These are phyloP conservation scores for Hestina assimilis DNA, from an alignment of 1,140 invertebrate species.

Conservation along the genomic window DNA sequence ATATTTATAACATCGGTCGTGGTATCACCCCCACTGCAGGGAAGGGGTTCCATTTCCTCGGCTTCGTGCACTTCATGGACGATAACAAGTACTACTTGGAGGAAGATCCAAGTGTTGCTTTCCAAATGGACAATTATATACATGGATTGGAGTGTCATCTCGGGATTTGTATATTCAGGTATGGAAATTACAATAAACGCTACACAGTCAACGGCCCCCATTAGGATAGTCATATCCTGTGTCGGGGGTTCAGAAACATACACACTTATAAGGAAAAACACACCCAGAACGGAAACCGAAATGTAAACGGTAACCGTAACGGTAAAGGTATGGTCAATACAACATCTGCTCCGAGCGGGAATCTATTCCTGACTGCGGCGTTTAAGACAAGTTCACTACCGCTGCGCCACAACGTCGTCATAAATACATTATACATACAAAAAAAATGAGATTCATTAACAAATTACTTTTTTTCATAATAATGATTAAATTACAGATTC, in stretches of 20 bases:
- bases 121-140: conserved; percentile 64
- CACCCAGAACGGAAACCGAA: too few species aligned
- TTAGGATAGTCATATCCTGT: too few species aligned
- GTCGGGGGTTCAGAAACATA: too few species aligned
- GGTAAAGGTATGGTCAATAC: too few species aligned
- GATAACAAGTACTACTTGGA: conserved; percentile 60
- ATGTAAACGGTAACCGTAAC: too few species aligned
- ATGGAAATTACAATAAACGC: background rate
- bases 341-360: too few species aligned
- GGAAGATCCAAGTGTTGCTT: conserved; percentile 56
- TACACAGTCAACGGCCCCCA: too few species aligned
- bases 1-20: conserved; percentile 64
- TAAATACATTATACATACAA: background rate
- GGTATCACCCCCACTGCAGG: conserved; percentile 57
- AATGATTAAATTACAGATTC: conserved; percentile 43
- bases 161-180: conserved; percentile 66
- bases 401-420: too few species aligned
- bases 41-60: conserved; percentile 63
- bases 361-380: too few species aligned
- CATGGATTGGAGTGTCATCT: conserved; percentile 66
- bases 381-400: too few species aligned
- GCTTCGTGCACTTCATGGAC: conserved; percentile 64
- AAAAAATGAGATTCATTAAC: background rate
- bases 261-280: too few species aligned
- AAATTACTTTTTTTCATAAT: too few species aligned